These are phyloP conservation scores for Mus minutoides DNA, from an alignment of 2,797 vertebrate species.

Conservation along the genomic window DNA sequence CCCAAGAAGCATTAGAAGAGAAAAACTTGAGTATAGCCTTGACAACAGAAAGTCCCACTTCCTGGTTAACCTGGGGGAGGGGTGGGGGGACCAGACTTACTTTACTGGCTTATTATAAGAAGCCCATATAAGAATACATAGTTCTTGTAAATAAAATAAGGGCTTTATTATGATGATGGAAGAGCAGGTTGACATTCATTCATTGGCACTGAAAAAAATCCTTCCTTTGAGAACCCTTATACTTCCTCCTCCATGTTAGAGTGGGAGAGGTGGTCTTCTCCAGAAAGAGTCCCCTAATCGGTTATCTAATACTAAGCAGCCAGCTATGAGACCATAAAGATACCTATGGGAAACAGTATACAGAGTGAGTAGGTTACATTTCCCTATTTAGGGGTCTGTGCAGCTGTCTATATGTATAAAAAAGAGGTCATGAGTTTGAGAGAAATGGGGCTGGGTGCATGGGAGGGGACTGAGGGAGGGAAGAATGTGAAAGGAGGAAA, in stretches of 20 bases:
- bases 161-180: not conserved
- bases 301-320: not conserved
- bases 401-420: not conserved
- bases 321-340: not conserved
- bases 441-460: not conserved
- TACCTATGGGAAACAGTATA: no score
- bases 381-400: not conserved
- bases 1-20: not conserved
- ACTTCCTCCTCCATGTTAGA: not conserved
- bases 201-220: not conserved
- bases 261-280: not conserved
- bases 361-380: not conserved
- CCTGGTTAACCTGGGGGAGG: not conserved
- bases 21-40: not conserved
- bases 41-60: not conserved
- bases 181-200: not conserved
- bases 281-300: not conserved
- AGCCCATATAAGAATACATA: constrained; percentile 22
- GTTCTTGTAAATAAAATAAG: constrained; percentile 14
- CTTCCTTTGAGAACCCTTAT: not conserved
- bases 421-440: no score
- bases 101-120: not conserved
- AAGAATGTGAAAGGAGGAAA: not conserved
- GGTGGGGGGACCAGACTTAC: not conserved
- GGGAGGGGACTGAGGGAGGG: not conserved